Percentiles rank a stretch among this genome's conserved stretches.
phyloP scores from a whole-genome alignment of 2,113 vertebrate genomes.

The Saccopteryx leptura region DNA sequence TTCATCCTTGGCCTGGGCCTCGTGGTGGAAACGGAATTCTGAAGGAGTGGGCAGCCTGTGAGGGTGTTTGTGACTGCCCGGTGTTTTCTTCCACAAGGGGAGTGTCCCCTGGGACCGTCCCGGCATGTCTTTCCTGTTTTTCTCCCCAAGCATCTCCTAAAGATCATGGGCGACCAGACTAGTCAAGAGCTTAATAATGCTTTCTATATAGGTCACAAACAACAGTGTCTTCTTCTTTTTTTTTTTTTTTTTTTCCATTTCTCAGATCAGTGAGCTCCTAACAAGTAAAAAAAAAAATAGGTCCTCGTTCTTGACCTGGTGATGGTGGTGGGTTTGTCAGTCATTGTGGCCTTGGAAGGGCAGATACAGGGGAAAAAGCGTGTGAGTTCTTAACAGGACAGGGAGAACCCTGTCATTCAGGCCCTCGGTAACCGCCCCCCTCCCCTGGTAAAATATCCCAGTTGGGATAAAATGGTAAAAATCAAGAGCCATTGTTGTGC shows the following conservation, averaged over 20 bases:
- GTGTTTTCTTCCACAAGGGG: not conserved
- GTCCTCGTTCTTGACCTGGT: not conserved
- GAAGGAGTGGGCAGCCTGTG: not conserved
- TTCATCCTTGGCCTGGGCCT: not conserved
- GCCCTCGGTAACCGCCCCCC: not conserved
- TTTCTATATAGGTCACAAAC: not conserved
- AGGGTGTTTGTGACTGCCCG: not conserved
- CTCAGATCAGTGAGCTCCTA: conserved; percentile 22
- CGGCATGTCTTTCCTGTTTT: conserved; percentile 37
- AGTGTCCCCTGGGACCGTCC: not conserved
- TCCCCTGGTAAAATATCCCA: not conserved
- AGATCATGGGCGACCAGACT: not conserved
- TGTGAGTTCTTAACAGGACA: not conserved
- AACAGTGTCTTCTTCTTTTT: not conserved
- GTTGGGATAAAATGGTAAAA: not conserved
- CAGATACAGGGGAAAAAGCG: accelerated
- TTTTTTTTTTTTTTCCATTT: conserved; percentile 56
- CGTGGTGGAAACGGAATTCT: not conserved
- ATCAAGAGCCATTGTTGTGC: not conserved
- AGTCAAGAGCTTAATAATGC: not conserved
- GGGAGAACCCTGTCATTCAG: accelerated
- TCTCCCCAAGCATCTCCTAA: not conserved
- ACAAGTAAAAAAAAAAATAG: not conserved
- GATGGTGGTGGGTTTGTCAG: not conserved
- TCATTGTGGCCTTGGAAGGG: not conserved